Evolutionary conservation across 2,797 vertebrate genomes (phyloP), one percentile per base, ranked within the genome.

Genomic region (Coranthus polyacanthus): DNA sequence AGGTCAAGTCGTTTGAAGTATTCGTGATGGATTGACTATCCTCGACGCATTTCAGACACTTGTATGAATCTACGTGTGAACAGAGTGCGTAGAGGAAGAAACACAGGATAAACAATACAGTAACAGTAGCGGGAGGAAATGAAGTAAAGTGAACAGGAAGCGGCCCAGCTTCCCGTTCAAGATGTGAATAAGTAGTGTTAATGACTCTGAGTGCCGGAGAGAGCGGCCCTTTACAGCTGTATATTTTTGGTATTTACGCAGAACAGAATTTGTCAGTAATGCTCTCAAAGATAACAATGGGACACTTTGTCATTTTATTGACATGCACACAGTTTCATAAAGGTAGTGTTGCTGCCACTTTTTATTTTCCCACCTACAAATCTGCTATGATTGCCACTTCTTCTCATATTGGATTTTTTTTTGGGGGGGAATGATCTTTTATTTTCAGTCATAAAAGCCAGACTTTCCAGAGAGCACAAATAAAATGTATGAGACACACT

Each of bases 91-190:
- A 65, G 79, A 89, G 93, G 92, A 93, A 92, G 89, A 90, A 90
- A 89, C 88, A 87, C 75, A 45, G 81, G 84, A 87, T 80, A 92
- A 93, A 94, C 92, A 94, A 92, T 83, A 83, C 85, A 74, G 82
- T 60, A 74, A 74, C 73, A 82, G 90, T 88, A 89, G 90, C 89
- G 45, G 62, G 69, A 84, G 93, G 93, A 94, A 92, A 89, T 88
- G 80, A 85, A 82, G 92, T 94, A 90, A 90, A 92, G 85, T 72
- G 89, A 93, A 87, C 78, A 89, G 93, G 94, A 94, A 92, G 89
- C 87, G 81, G 53, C 74, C 38, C 75, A 21, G 79, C 85, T 94
- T 94, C 94, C 94, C 67, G 78, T 68, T 86, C 61, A 62, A 85
- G 86, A 85, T 81, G 82, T 57, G 80, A 84, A 85, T 91, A 90